Base-by-base conservation (phyloP, 2,888 invertebrate species). In the Thera britannica region DNA sequence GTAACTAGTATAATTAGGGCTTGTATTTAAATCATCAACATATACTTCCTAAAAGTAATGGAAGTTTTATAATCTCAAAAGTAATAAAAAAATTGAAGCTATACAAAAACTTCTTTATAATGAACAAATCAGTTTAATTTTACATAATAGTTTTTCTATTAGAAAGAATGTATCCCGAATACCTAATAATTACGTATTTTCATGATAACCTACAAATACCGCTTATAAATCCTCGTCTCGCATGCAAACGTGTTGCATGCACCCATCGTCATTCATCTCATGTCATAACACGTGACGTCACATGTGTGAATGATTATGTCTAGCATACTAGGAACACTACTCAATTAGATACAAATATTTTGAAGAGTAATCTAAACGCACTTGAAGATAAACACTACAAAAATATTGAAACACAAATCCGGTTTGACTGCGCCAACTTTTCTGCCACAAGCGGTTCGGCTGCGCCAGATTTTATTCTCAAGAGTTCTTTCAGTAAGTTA, bases 281-380 rank as follows among this genome's bases (percentile, higher is more conserved):
- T 72, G 63, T 58, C 74, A 72, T 74, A 68, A 74, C 71, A 72
- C 65, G 71, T 75, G 73, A 70, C 72, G 71, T 74, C 72, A 75
- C 72, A 70, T 70, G 74, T 72, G 74, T 74, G 74, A 72, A 72
- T 72, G 75, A 73, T 71, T 35, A 52, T 62, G 61, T 56, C 52
- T 73, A 72, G 73, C 56, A 11, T 58, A 69, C 62, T 72, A 75
- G 73, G 75, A 65, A 75, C 72, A 75, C 75, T 73, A 71, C 72
- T 70, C 65, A 72, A 67, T 62, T 75, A 72, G 71, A 73, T 68
- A 73, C 71, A 63, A 69, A 66, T 62, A 57, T 57, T 52, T 58
- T 73, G 67, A 56, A 68, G 71, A 72, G 73, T 68, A 48, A 75
- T 70, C 69, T 65, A n/a, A 67, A 58, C 49, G 62, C 46, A 62